phyloP scores from a whole-genome alignment of 2,888 invertebrate species.

The Melangyna quadrimaculata region DNA sequence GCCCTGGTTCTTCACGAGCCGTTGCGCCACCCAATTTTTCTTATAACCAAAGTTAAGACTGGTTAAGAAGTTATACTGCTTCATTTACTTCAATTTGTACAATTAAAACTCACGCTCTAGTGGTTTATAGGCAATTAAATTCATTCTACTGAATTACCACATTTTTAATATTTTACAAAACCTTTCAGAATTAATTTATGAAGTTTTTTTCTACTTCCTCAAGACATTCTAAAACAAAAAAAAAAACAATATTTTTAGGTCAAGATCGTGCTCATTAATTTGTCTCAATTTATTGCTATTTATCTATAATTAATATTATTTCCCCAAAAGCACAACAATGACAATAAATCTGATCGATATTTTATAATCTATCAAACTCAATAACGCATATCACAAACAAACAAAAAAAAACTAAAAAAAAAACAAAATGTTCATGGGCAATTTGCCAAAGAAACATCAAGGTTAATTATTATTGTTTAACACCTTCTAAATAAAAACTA shows the following conservation, averaged over 20 bases:
- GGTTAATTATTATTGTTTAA: constrained; percentile 22
- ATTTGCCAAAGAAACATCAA: constrained; percentile 41
- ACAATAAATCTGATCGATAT: constrained; percentile 26
- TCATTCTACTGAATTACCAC: not conserved
- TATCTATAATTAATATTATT: no score
- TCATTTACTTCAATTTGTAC: not conserved
- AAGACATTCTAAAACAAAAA: constrained; percentile 2
- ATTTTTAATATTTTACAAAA: not conserved
- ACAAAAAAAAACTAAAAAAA: not conserved
- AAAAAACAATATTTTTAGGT: not conserved
- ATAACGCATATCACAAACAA: constrained; percentile 23
- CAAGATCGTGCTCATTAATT: constrained; percentile 1
- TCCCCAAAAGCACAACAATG: not conserved
- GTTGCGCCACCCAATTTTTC: no score
- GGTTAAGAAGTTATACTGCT: not conserved
- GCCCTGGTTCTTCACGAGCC: no score
- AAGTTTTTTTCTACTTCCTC: not conserved
- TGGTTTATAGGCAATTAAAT: not conserved
- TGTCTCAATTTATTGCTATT: constrained; percentile 7
- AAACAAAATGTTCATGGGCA: constrained; percentile 1
- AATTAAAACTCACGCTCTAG: not conserved
- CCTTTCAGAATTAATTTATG: not conserved
- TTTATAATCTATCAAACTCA: constrained; percentile 46
- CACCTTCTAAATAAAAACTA: constrained; percentile 5
- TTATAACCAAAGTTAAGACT: no score